These are phyloP conservation scores for Lagorchestes hirsutus DNA, from an alignment of 2,797 vertebrate species.

Conservation along the genomic window DNA sequence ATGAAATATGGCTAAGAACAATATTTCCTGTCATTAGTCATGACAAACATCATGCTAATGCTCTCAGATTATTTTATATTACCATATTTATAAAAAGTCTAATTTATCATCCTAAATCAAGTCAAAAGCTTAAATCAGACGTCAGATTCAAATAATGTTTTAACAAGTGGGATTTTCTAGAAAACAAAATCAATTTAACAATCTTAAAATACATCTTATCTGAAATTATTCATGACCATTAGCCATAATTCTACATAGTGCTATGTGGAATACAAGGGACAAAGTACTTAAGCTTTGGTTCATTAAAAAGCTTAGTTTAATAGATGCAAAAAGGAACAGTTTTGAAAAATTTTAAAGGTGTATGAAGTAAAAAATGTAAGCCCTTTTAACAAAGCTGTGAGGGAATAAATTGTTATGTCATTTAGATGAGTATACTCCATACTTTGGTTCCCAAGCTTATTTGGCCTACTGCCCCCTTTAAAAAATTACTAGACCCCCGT, in stretches of 20 bases:
- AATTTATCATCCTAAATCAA: conserved; percentile 16
- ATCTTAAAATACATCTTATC: neutral
- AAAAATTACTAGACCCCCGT: too few relatives aligned
- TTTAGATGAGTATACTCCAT: neutral
- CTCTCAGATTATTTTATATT: conserved; percentile 40
- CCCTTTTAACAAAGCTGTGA: neutral
- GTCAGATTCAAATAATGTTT: neutral
- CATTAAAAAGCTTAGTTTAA: neutral
- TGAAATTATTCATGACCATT: neutral
- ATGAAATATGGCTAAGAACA: neutral
- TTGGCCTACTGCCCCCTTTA: too few relatives aligned
- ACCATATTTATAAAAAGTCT: conserved; percentile 31
- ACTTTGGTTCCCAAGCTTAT: neutral
- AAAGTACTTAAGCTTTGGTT: neutral
- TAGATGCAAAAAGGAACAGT: neutral
- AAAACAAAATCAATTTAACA: neutral
- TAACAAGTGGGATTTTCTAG: neutral
- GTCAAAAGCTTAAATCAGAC: neutral
- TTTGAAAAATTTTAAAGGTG: neutral
- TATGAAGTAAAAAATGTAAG: neutral
- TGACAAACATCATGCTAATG: neutral
- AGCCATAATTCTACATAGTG: conserved; percentile 17
- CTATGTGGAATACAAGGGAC: neutral
- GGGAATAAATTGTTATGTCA: neutral
- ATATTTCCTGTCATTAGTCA: neutral